Conservation (phyloP, 2,797 vertebrate species). For the Lemur catta region DNA sequence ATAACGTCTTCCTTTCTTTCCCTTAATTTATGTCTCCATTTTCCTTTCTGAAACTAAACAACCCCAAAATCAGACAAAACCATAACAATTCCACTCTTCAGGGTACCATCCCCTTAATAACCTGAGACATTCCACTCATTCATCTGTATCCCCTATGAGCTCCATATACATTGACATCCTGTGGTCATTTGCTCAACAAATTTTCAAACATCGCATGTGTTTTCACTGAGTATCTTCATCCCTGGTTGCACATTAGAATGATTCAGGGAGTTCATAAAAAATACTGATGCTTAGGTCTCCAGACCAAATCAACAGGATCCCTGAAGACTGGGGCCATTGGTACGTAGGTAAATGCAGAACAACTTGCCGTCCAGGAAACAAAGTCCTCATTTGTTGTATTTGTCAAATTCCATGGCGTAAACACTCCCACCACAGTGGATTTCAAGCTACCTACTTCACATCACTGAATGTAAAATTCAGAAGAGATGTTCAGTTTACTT, state of each 20-base stretch:
- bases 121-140: neutral
- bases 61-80: neutral
- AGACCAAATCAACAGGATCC: neutral
- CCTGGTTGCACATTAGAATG: neutral
- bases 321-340: neutral
- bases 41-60: neutral
- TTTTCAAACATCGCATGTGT: neutral
- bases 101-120: neutral
- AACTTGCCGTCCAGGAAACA: neutral
- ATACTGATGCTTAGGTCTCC: neutral
- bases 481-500: neutral
- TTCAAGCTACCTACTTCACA: neutral
- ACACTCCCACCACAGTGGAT: neutral
- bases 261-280: neutral
- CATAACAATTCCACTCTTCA: neutral
- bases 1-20: neutral
- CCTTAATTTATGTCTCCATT: neutral
- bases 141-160: neutral
- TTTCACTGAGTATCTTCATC: neutral
- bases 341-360: neutral
- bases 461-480: neutral
- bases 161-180: neutral
- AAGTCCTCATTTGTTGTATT: neutral
- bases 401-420: neutral
- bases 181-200: neutral